A percentile compares a stretch with the other conserved stretches of the same genome.
phyloP scores from a whole-genome alignment of 2,113 vertebrate species.

The Leptobrachium ailaonicum region DNA sequence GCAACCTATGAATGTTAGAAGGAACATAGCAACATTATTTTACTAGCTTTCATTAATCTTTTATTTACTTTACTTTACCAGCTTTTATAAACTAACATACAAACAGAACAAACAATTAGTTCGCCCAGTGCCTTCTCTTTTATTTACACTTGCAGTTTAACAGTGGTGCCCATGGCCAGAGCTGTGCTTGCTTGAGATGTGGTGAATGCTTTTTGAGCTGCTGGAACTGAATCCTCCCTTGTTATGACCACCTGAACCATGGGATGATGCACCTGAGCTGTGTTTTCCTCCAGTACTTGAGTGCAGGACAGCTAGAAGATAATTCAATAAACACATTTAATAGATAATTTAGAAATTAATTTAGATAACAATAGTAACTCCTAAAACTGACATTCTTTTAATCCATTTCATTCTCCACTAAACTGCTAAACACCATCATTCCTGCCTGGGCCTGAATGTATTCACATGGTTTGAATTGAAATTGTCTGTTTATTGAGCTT shows the following conservation, averaged over 20 bases:
- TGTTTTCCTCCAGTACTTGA: conserved; percentile 16
- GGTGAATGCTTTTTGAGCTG: neutral
- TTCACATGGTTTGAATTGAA: too few relatives aligned
- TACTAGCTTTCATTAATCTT: too few relatives aligned
- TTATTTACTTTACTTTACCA: too few relatives aligned
- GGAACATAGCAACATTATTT: too few relatives aligned
- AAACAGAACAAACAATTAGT: too few relatives aligned
- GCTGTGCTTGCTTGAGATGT: neutral
- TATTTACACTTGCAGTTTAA: neutral
- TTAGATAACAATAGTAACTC: neutral
- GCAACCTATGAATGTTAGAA: too few relatives aligned
- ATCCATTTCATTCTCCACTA: too few relatives aligned
- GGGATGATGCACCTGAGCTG: neutral
- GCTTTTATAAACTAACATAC: too few relatives aligned
- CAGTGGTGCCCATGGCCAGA: conserved; percentile 30
- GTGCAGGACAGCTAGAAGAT: neutral
- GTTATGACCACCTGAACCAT: neutral
- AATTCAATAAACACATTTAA: neutral
- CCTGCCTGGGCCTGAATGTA: too few relatives aligned
- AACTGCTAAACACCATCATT: too few relatives aligned
- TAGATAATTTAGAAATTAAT: neutral
- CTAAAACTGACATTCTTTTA: too few relatives aligned
- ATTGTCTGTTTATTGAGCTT: too few relatives aligned
- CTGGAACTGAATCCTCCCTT: neutral
- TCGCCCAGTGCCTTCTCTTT: neutral